Base-by-base conservation (phyloP, 2,888 invertebrate species). In the Brachypterus glaber region DNA sequence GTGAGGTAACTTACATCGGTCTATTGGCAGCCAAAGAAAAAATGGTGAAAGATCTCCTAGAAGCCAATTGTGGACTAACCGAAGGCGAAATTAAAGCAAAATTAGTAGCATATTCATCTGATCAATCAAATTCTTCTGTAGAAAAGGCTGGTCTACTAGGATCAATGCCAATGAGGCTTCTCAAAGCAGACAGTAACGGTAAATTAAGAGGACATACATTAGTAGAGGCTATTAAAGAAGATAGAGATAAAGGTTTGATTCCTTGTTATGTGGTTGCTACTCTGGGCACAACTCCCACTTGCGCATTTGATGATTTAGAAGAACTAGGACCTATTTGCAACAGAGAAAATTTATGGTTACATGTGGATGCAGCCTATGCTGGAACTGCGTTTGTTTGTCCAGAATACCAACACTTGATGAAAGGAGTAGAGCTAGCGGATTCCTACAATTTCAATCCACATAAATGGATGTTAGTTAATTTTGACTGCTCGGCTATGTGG, bases 351-450 rank as follows among this genome's bases (percentile, higher is more conserved):
- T 65, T 95, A 1, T 97, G 96, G 96, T 68, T 95, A 11, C 97
- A 97, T 59, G 79, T 96, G 1, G 97, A 97, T 58, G 96, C 95
- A 1, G 96, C 96, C 0, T 98, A 97, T 60, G 96, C 96, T 2
- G 88, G 96, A 1, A 78, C 85, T 4, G 90, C 91, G 1, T 84
- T 96, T 54, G 77, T 88, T 33, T 89, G 96, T 54, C 92, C 93
- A 0, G 97, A 97, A 66, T 90, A 82, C 62, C 77, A 86, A 35
- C 70, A 83, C 30, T 32, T 43, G 13, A 46, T 47, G 40, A 71
- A 72, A 36, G 88, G 88, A 1, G 63, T 88, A 2, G 78, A 96
- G 63, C 74, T 76, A 37, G 86, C 82, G 0, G 86, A 92, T 59
- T 96, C 95, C 0, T 82, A 95, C 53, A 91, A 92, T 62, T 82